A percentile compares a stretch with the other conserved stretches of the same genome.
Evolutionary conservation across 1,140 invertebrate species (phyloP).

Genomic region (Schmidtea mediterranea): DNA sequence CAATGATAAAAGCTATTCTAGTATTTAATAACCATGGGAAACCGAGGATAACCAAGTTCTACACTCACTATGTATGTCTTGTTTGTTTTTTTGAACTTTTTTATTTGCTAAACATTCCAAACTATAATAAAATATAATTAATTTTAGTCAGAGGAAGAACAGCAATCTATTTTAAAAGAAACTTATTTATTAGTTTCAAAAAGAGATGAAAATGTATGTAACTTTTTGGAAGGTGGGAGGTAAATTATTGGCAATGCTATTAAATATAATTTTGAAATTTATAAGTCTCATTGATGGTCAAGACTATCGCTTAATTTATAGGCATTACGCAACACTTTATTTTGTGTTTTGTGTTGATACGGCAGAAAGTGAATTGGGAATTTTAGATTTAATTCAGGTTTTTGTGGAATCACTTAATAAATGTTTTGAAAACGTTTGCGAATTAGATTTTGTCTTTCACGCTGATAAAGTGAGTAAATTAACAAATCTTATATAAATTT

Average conservation of each 20-base stretch:
- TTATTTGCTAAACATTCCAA: too few relatives aligned
- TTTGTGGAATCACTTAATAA: slow-evolving; percentile 96
- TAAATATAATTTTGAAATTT: too few relatives aligned
- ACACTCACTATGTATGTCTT: slow-evolving; percentile 28
- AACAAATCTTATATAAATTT: too few relatives aligned
- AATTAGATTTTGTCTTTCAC: slow-evolving; percentile 93
- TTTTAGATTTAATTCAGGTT: slow-evolving; percentile 91
- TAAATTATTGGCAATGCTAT: slow-evolving; percentile 18
- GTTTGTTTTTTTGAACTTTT: too few relatives aligned
- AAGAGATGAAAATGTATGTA: slow-evolving; percentile 94
- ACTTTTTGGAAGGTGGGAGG: slow-evolving; percentile 93
- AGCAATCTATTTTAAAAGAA: slow-evolving; percentile 95
- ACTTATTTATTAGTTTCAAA: slow-evolving; percentile 95
- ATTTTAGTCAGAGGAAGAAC: slow-evolving; percentile 78
- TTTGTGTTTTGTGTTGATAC: slow-evolving; percentile 99
- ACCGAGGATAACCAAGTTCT: slow-evolving; percentile 82
- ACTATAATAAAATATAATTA: too few relatives aligned
- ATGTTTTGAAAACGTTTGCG: slow-evolving; percentile 98
- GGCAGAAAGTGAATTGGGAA: slow-evolving; percentile 89
- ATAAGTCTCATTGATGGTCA: slow-evolving; percentile 67
- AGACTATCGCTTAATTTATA: slow-evolving; percentile 88
- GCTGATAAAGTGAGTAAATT: slow-evolving; percentile 69
- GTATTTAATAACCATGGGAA: slow-evolving; percentile 99
- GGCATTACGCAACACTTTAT: slow-evolving; percentile 93
- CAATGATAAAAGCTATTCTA: slow-evolving; percentile 94